These are phyloP conservation scores for Coregonus ussuriensis DNA, from an alignment of 2,797 vertebrate species.

Conservation along the genomic window DNA sequence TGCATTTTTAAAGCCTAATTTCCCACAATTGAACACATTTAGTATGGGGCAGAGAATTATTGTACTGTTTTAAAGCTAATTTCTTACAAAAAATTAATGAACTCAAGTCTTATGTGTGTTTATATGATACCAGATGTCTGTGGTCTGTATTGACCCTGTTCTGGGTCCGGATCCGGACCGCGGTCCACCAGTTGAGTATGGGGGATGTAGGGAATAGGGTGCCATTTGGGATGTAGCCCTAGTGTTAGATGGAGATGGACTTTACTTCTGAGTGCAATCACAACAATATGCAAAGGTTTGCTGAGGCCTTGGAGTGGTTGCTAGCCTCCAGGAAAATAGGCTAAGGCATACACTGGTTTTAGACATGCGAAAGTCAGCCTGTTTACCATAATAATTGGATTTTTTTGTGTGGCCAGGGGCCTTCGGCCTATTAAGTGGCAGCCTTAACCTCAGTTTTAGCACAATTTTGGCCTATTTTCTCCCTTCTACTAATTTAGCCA, in stretches of 20 bases:
- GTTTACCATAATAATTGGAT: slow-evolving; percentile 91
- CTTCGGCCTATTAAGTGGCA: slow-evolving; percentile 69
- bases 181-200: no score
- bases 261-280: slow-evolving; percentile 65
- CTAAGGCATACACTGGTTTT: slow-evolving; percentile 79
- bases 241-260: slow-evolving; percentile 26
- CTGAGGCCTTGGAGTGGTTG: slow-evolving; percentile 55
- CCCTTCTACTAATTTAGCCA: slow-evolving; percentile 56
- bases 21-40: no score
- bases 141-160: neutral
- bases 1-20: neutral
- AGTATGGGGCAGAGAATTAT: no score
- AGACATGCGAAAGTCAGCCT: slow-evolving; percentile 80
- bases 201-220: neutral
- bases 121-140: neutral
- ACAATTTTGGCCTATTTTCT: slow-evolving; percentile 39
- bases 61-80: no score
- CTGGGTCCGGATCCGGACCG: no score
- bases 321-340: slow-evolving; percentile 72
- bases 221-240: neutral
- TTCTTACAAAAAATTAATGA: no score
- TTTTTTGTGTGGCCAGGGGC: slow-evolving; percentile 75
- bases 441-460: slow-evolving; percentile 54
- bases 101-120: no score
- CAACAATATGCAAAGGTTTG: slow-evolving; percentile 66